Evolutionary conservation across 2,113 vertebrate species (phyloP), one percentile per base, ranked within the genome.

Genomic region (Phycodurus eques): DNA sequence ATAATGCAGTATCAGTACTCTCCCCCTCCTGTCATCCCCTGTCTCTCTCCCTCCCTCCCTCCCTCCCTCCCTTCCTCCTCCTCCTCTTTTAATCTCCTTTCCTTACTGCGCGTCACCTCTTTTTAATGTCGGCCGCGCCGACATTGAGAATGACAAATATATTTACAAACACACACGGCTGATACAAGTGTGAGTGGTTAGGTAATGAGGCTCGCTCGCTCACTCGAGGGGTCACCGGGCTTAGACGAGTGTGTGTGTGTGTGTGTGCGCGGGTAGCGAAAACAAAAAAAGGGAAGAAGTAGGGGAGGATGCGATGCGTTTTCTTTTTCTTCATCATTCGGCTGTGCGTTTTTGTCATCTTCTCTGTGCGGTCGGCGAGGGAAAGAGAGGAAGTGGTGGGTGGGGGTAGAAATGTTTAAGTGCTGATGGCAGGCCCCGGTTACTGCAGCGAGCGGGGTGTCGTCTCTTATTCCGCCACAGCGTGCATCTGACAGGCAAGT

Each of bases 191-290:
- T 82, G 83, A 85, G 79, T 88, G 85, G 73, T 44, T 54, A 54
- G 33, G 82, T 89, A 91, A 91, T 91, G 90, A 90, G 86, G 87
- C 83, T 85, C 80, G 70, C 86, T 86, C 84, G 74, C 77, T 81
- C 27, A 56, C 53, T 31, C 12, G 59, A 10, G 1, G 72, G 89
- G 88, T 90, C 84, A 75, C 43, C 20, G 78, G 77, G 61, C 43
- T 44, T 49, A 22, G 42, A 43, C 17, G 71, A 33, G 35, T 9
- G 59, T 22, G 33, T 20, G 44, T 19, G 65, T 22, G 35, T 3
- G 35, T 3, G 44, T 19, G 65, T 22, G 35, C 0, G 35, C 0
- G 39, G n/a, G 44, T 56, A 70, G 72, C 78, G 81, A 71, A 63
- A 60, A 66, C 46, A 69, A 43, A 70, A 70, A 19, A 68, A 70